Conservation (phyloP, 2,888 invertebrate species). For the Patella caerulea region DNA sequence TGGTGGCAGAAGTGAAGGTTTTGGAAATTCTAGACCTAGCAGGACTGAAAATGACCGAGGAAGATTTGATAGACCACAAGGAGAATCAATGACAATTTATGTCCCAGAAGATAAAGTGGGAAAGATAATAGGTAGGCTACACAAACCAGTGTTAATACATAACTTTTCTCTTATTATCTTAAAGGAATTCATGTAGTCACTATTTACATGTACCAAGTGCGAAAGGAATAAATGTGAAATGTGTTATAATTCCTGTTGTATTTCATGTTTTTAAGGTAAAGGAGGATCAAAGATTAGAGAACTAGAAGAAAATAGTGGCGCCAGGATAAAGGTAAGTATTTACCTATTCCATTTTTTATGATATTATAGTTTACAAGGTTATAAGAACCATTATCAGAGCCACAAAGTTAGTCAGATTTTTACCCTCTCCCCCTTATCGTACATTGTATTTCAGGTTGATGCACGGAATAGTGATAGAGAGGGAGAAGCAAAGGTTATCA, state of each 20-base stretch:
- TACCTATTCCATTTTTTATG: too few relatives aligned
- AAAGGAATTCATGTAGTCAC: too few relatives aligned
- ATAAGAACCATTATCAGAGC: too few relatives aligned
- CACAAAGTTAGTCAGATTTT: too few relatives aligned
- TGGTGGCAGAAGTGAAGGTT: background rate
- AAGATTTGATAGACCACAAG: background rate
- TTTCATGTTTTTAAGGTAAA: conserved; percentile 50
- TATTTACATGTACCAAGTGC: too few relatives aligned
- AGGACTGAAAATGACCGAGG: background rate
- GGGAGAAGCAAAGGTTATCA: conserved; percentile 11
- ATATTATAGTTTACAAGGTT: too few relatives aligned
- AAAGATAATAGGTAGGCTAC: conserved; percentile 51
- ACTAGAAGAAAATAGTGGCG: conserved; percentile 58
- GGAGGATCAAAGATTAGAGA: conserved; percentile 66
- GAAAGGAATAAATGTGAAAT: too few relatives aligned
- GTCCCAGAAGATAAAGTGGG: conserved; percentile 46
- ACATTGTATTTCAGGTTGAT: background rate
- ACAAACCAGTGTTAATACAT: background rate
- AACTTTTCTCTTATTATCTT: too few relatives aligned
- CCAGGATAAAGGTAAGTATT: conserved; percentile 71
- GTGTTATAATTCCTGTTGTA: too few relatives aligned
- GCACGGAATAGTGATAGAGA: conserved; percentile 5
- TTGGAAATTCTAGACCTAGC: too few relatives aligned
- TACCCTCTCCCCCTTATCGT: background rate
- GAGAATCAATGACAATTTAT: conserved; percentile 18